These are phyloP conservation scores for Tenualosa ilisha DNA, from an alignment of 2,797 vertebrate species.

Conservation along the genomic window DNA sequence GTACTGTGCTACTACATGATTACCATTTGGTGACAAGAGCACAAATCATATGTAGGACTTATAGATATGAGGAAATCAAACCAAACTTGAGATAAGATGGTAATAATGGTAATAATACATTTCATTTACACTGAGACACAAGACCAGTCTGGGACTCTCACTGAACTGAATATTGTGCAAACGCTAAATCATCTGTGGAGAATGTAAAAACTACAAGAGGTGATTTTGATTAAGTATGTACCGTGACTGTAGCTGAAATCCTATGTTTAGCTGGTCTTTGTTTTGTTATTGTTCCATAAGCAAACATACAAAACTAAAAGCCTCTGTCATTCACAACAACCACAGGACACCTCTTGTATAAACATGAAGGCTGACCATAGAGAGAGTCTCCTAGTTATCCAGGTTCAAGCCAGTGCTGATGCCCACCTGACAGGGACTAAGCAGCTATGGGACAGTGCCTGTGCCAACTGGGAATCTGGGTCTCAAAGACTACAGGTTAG, in stretches of 20 bases:
- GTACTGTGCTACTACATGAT: constrained; percentile 52
- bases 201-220: not conserved
- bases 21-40: constrained; percentile 59
- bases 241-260: not conserved
- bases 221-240: not conserved
- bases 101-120: constrained; percentile 58
- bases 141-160: not conserved
- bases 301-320: not conserved
- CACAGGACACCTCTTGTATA: not conserved
- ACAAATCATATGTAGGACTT: constrained; percentile 76
- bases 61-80: constrained; percentile 49
- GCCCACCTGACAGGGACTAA: constrained; percentile 51
- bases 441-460: constrained; percentile 52
- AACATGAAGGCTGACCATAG: not conserved
- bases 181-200: not conserved
- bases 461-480: not conserved
- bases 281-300: no score
- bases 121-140: constrained; percentile 51
- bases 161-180: not conserved
- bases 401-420: constrained; percentile 43
- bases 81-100: constrained; percentile 52
- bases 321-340: not conserved
- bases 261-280: no score
- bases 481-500: constrained; percentile 41
- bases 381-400: not conserved